A percentile compares a stretch with the other conserved stretches of the same genome.
These are phyloP conservation scores for Zosterops japonicus DNA, from an alignment of 2,113 vertebrate genomes.

Conservation along the genomic window DNA sequence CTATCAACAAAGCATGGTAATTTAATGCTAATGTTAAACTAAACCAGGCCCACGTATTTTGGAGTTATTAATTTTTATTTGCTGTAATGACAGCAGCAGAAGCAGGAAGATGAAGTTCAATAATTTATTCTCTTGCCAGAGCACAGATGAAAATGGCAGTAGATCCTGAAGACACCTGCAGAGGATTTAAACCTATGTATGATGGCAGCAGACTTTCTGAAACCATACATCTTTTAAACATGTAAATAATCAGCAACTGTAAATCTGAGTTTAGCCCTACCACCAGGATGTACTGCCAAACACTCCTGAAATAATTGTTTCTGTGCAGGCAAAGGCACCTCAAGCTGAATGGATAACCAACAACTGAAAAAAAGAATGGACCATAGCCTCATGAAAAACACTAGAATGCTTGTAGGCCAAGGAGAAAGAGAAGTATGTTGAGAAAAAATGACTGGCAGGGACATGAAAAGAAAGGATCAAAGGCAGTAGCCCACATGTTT, in stretches of 20 bases:
- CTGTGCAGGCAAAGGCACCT: not conserved
- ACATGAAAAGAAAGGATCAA: not conserved
- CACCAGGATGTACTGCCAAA: not conserved
- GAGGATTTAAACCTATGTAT: not conserved
- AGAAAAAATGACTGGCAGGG: not conserved
- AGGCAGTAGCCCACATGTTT: not conserved
- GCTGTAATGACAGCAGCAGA: not conserved
- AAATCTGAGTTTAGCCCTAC: not conserved
- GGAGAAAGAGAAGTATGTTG: not conserved
- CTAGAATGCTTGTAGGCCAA: not conserved
- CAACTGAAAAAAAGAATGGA: not conserved
- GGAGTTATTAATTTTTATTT: conserved; percentile 8
- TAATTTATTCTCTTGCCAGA: not conserved
- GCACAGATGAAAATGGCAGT: not conserved
- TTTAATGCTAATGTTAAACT: not conserved
- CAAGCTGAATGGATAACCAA: not conserved
- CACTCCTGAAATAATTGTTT: not conserved
- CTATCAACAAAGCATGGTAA: not conserved
- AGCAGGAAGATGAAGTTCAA: not conserved
- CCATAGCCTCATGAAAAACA: not conserved
- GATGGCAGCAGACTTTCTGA: not conserved
- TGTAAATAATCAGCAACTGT: not conserved
- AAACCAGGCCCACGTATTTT: not conserved
- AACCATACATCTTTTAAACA: not conserved
- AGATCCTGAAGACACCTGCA: not conserved